Evolutionary conservation across 30 jellyfish, hydroid and myxozoan species (phyloP), one percentile per base, ranked within the genome.

Genomic region (Cassiopea andromeda): DNA sequence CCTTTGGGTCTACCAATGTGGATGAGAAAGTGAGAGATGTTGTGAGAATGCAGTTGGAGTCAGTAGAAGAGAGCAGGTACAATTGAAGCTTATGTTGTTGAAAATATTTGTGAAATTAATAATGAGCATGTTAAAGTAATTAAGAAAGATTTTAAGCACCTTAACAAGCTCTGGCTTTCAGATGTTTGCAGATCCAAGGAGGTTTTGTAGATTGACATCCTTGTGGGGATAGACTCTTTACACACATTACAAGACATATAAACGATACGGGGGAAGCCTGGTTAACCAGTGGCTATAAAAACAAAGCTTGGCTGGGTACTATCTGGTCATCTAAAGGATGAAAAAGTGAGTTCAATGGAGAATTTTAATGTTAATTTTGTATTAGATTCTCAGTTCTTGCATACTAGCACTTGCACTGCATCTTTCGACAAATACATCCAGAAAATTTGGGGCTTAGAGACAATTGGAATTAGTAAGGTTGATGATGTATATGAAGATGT

Each of bases 11-110:
- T 45, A 7, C 75, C 2, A 73, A 69, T 1, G 82, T 73, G 60
- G 76, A 84, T 84, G 86, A 69, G 44, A 49, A 57, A 27, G 60
- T 69, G 77, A 69, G 92, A 50, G 85, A 84, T 1, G 92, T 84
- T 16, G 90, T 81, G 71, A 48, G 50, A 69, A 1, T 83, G 1
- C 43, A n/a, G 0, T 19, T 83, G 74, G 71, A 64, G 58, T 46
- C 86, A 19, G 14, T 70, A 43, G 59, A 59, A 73, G 77, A 70
- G 48, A 69, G 73, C 68, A 61, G 73, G 73, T 4, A 27, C 14
- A 8, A 61, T 61, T 61, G 73, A 61, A 17, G 73, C 73, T 8
- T 61, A 8, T 14, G 10, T 61, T 61, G 73, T 61, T 61, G 73
- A 61, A 61, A 61, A 61, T 61, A 61, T 61, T 61, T 61, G 2